Conservation (phyloP, 2,888 invertebrate species). For the Aplocera efformata region DNA sequence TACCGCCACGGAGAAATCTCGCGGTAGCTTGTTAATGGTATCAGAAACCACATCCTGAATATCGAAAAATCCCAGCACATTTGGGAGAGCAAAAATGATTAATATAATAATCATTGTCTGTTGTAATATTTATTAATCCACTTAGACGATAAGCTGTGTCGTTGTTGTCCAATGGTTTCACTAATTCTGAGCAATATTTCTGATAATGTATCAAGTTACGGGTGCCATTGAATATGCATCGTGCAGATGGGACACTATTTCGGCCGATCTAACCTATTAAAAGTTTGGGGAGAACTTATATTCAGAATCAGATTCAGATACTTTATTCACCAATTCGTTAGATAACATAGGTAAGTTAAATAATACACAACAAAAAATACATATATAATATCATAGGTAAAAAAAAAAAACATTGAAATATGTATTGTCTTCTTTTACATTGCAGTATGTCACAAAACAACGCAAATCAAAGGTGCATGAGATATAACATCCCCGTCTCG, state of each 20-base stretch:
- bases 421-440: too few species aligned
- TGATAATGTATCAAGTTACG: conserved; percentile 20
- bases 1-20: conserved; percentile 58
- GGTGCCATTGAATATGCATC: conserved; percentile 13
- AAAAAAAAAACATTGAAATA: too few species aligned
- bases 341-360: too few species aligned
- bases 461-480: too few species aligned
- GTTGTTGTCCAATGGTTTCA: conserved; percentile 13
- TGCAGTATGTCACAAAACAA: too few species aligned
- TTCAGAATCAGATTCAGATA: too few species aligned
- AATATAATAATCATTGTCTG: conserved; percentile 28
- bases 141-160: conserved; percentile 16
- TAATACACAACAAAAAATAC: too few species aligned
- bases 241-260: conserved; percentile 9
- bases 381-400: too few species aligned
- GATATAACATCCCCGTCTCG: too few species aligned
- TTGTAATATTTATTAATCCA: conserved; percentile 10
- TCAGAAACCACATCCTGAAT: conserved; percentile 53
- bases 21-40: conserved; percentile 47
- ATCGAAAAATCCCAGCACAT: conserved; percentile 46
- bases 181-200: conserved; percentile 22
- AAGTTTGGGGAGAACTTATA: too few species aligned
- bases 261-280: too few species aligned
- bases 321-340: too few species aligned
- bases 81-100: conserved; percentile 23